Evolutionary conservation across 2,888 invertebrate species (phyloP).

Genomic region (Drosophila cognata): DNA sequence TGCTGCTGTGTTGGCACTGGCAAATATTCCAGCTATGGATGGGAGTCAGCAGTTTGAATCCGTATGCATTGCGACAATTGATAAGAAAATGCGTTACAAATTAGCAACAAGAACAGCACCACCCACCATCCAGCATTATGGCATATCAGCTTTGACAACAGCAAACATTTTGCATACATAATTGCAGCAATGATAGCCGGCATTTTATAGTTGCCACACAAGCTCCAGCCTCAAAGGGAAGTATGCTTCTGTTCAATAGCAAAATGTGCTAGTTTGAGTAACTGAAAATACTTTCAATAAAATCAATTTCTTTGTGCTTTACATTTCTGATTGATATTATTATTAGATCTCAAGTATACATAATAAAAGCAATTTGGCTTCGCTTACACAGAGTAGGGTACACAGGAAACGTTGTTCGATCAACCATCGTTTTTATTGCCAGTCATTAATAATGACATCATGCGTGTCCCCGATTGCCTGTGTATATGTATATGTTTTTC

Average conservation of each 20-base stretch:
- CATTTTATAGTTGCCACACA: constrained; percentile 10
- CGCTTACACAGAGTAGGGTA: neutral
- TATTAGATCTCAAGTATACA: neutral
- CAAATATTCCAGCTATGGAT: neutral
- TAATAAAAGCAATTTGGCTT: neutral
- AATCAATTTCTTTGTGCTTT: neutral
- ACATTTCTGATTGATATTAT: neutral
- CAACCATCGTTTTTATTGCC: constrained; percentile 15
- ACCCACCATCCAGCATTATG: constrained; percentile 5
- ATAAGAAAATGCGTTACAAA: constrained; percentile 78
- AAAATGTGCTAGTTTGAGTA: neutral
- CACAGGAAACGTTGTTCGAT: constrained; percentile 31
- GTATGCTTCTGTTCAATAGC: neutral
- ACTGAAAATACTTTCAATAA: neutral
- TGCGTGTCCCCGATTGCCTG: constrained; percentile 15
- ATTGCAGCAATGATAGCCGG: constrained; percentile 1
- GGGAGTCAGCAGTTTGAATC: constrained; percentile 35
- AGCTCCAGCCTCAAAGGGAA: neutral
- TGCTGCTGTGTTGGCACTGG: constrained; percentile 15
- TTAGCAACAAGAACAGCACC: constrained; percentile 49
- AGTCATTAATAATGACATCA: constrained; percentile 51
- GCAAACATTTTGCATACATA: constrained; percentile 5
- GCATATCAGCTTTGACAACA: constrained; percentile 11
- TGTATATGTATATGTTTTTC: neutral
- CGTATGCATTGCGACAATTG: constrained; percentile 76